These are phyloP conservation scores for Leptosomus discolor DNA, from an alignment of 2,113 vertebrate genomes.

Conservation along the genomic window DNA sequence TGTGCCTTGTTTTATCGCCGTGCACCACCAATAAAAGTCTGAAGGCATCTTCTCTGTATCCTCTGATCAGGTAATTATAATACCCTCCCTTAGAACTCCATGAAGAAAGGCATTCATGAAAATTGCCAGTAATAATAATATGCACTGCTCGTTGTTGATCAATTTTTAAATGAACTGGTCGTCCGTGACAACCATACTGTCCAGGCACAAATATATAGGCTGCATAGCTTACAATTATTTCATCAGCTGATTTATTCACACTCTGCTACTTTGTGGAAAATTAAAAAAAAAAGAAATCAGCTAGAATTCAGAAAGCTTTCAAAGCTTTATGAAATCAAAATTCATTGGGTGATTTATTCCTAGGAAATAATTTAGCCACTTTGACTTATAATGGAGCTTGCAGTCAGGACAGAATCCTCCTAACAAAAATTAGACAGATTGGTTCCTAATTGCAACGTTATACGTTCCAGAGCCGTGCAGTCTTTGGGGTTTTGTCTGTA, in stretches of 20 bases:
- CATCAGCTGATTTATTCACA: not conserved
- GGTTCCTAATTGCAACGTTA: not conserved
- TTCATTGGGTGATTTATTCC: not conserved
- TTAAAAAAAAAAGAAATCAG: not conserved
- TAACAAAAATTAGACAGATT: slow-evolving; percentile 38
- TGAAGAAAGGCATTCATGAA: not conserved
- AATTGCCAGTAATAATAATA: not conserved
- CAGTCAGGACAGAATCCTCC: not conserved
- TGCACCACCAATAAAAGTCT: not conserved
- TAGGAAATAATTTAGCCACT: not conserved
- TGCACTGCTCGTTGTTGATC: not conserved
- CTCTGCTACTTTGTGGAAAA: not conserved
- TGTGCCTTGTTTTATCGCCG: not conserved
- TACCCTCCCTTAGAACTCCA: not conserved
- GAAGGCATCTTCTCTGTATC: not conserved
- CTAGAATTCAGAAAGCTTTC: not conserved
- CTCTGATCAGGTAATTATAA: not conserved
- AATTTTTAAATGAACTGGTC: not conserved
- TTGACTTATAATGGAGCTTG: slow-evolving; percentile 6
- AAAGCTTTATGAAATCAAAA: not conserved
- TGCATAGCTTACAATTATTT: not conserved
- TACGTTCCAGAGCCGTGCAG: not conserved
- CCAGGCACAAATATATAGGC: not conserved
- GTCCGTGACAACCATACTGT: not conserved
- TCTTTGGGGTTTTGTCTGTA: slow-evolving; percentile 16